Base-by-base conservation (phyloP, 2,888 invertebrate species). In the Chymomyza procnemis region DNA sequence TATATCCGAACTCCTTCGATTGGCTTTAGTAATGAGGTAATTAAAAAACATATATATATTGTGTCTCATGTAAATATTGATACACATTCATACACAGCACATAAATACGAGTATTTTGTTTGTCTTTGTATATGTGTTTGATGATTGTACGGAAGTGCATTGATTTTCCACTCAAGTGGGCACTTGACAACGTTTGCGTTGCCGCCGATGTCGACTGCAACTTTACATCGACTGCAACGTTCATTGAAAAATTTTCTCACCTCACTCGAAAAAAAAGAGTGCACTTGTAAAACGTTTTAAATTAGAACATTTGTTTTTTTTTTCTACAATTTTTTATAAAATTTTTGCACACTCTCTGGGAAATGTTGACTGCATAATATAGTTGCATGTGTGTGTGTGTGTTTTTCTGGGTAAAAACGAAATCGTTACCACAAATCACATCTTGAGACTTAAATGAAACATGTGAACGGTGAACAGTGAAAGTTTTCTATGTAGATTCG, bases 121-220 rank as follows among this genome's bases (percentile, higher is more conserved):
- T 73, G 21, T 59, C 48, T 69, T 30, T 79, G 59, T 72, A 61
- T 61, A 41, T 68, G n/a, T 76, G 73, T 66, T 72, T 67, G 54
- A 47, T 65, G 66, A 69, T 69, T 74, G 79, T 85, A 76, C 83
- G 84, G 84, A 84, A 84, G 85, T 83, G 76, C 84, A 84, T 79
- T 78, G 81, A 78, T 83, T 84, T 84, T 78, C 78, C 79, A 76
- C 83, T 83, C 76, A 85, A 85, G 85, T 78, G 75, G 76, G 75
- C 83, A 85, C 79, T 80, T 73, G 30, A 16, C 66, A 16, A 19
- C 50, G 9, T 72, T 58, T 71, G 60, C 76, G 58, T 57, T 9
- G 8, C 16, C 26, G 61, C 61, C 55, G 22, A 26, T 56, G 47
- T 59, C 55, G 64, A 34, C 48, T 19, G 71, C n/a, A n/a, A n/a